phyloP scores from a whole-genome alignment of 2,113 vertebrate genomes.

The Lanius collurio region DNA sequence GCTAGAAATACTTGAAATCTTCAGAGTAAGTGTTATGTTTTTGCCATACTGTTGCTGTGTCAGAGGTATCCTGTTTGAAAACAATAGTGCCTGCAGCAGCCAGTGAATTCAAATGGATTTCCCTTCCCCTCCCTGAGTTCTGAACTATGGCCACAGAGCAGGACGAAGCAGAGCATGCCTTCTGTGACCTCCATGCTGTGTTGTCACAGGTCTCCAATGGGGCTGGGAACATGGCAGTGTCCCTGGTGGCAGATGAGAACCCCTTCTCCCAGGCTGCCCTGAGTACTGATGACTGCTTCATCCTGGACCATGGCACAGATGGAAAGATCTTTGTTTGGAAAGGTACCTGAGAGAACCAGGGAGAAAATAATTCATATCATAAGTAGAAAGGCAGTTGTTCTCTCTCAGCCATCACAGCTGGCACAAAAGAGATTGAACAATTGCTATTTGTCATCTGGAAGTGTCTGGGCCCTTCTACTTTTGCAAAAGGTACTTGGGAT shows the following conservation, averaged over 20 bases:
- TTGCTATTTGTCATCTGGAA: neutral
- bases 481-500: neutral
- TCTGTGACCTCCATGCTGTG: neutral
- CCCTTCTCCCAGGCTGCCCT: slow-evolving; percentile 91
- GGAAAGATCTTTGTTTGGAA: slow-evolving; percentile 98
- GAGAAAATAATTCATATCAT: neutral
- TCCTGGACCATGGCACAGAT: slow-evolving; percentile 91
- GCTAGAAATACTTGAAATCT: neutral
- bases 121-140: neutral
- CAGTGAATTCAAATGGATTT: neutral
- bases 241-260: slow-evolving; percentile 92
- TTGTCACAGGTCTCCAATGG: slow-evolving; percentile 86
- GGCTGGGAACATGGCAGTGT: slow-evolving; percentile 83
- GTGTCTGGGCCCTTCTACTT: neutral
- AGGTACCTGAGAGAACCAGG: slow-evolving; percentile 72
- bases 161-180: neutral
- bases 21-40: neutral
- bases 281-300: slow-evolving; percentile 92
- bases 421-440: neutral
- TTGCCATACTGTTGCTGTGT: neutral
- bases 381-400: neutral
- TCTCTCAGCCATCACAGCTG: neutral
- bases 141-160: neutral
- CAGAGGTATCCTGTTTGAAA: slow-evolving; percentile 9
- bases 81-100: slow-evolving; percentile 1